These are phyloP conservation scores for Lamellibrachia luymesi DNA, from an alignment of 1,140 invertebrate genomes.

Conservation along the genomic window DNA sequence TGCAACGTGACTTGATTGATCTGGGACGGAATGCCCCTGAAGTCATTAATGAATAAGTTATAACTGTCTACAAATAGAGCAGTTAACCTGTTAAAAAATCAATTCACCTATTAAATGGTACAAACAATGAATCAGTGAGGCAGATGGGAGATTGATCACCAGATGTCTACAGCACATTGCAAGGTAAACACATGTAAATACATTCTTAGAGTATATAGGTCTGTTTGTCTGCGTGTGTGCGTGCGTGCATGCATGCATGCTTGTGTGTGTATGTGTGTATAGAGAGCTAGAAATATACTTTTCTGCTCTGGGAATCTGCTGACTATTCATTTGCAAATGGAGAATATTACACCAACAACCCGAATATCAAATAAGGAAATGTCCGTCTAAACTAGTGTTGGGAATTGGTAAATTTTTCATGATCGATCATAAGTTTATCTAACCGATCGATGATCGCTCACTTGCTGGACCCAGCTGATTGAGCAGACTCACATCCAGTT, in stretches of 20 bases:
- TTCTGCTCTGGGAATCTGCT: too few species aligned
- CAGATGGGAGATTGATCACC: neutral
- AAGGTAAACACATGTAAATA: neutral
- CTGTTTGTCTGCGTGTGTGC: neutral
- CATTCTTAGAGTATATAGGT: neutral
- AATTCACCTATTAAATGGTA: neutral
- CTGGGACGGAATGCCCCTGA: too few species aligned
- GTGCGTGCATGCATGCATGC: neutral
- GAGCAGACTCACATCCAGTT: too few species aligned
- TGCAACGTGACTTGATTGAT: too few species aligned
- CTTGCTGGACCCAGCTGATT: too few species aligned
- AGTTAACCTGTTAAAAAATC: neutral
- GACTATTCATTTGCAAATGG: too few species aligned
- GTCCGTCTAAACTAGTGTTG: too few species aligned
- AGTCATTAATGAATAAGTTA: neutral
- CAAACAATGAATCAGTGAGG: neutral
- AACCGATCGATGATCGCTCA: too few species aligned
- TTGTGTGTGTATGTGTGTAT: neutral
- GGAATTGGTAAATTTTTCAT: too few species aligned
- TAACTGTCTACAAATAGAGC: neutral
- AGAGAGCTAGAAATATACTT: neutral
- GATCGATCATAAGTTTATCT: too few species aligned
- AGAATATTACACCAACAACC: too few species aligned
- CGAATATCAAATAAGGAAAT: too few species aligned
- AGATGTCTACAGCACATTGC: neutral